Evolutionary conservation across 1,140 invertebrate genomes (phyloP).

Genomic region (Drosophila auraria): DNA sequence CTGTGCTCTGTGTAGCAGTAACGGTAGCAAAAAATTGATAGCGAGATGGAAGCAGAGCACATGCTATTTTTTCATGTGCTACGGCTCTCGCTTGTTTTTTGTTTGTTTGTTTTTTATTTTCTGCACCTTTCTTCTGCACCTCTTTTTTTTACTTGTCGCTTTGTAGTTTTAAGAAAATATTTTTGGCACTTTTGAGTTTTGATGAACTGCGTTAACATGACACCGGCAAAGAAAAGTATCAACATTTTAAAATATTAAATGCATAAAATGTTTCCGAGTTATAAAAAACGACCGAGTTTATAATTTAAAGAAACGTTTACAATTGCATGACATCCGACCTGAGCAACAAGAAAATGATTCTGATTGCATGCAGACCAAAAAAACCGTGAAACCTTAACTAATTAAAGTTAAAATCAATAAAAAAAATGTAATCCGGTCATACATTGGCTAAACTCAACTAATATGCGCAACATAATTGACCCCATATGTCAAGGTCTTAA

Average conservation of each 20-base stretch:
- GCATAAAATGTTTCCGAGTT: conserved; percentile 11
- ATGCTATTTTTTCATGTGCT: too few relatives aligned
- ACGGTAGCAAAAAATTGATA: too few relatives aligned
- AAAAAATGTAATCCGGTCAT: not conserved
- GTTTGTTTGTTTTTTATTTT: too few relatives aligned
- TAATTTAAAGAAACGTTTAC: conserved; percentile 8
- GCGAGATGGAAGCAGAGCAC: too few relatives aligned
- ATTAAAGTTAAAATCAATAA: not conserved
- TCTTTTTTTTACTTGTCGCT: too few relatives aligned
- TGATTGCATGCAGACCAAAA: conserved; percentile 11
- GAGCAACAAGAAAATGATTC: conserved; percentile 17
- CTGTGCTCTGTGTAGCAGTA: too few relatives aligned
- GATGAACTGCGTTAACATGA: not conserved
- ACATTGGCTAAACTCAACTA: not conserved
- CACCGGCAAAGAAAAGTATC: not conserved
- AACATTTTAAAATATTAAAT: conserved; percentile 3
- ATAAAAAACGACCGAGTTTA: too few relatives aligned
- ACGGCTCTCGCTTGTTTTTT: too few relatives aligned
- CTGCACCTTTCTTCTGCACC: too few relatives aligned
- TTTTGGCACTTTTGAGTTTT: too few relatives aligned
- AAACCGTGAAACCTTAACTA: not conserved
- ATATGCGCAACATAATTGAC: not conserved
- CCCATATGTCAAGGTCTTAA: not conserved
- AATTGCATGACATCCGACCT: conserved; percentile 25
- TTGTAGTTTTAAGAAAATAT: too few relatives aligned